Evolutionary conservation across 2,888 invertebrate genomes (phyloP), one percentile per base, ranked within the genome.

Genomic region (Eilema caniola): DNA sequence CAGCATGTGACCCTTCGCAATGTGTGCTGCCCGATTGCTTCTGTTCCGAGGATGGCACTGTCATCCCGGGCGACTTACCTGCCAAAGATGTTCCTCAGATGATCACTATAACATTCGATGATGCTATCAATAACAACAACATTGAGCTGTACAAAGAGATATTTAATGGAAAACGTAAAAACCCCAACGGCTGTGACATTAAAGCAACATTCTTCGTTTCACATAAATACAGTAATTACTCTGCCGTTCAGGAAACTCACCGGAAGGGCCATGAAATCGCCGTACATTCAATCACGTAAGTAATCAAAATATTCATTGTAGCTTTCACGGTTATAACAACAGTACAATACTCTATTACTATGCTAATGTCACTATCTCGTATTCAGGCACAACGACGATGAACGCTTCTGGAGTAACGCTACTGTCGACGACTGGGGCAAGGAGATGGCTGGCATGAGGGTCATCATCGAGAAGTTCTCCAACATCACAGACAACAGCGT

Each of bases 111-210:
- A 98, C 98, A 66, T 99, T 99, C 90, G 98, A 99, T 88, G 98
- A 98, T 86, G 98, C 98, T 86, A 98, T 99, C 92, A 99, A 99
- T 92, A 98, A 98, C 93, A 98, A 99, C 95, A 99, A 99, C 93
- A 98, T 98, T 89, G 98, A 98, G 84, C 95, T 99, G 66, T 99
- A 98, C 96, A 98, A 98, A 90, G 98, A 98, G 87, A 98, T 99
- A 78, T 98, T 99, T 95, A 98, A 97, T 90, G 97, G 97, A 73
- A 97, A 98, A 85, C 97, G 98, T 78, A 98, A 98, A 92, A 99
- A 99, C 89, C 98, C 98, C 67, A 99, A 99, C 89, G 98, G 98
- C 74, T 99, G 98, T 91, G 98, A 98, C 90, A 98, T 99, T 93
- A 98, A 98, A 92, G 97, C 98, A 62, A 98, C 98, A 70, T 99